phyloP scores from a whole-genome alignment of 2,113 vertebrate genomes.

The Zosterops pallidus region DNA sequence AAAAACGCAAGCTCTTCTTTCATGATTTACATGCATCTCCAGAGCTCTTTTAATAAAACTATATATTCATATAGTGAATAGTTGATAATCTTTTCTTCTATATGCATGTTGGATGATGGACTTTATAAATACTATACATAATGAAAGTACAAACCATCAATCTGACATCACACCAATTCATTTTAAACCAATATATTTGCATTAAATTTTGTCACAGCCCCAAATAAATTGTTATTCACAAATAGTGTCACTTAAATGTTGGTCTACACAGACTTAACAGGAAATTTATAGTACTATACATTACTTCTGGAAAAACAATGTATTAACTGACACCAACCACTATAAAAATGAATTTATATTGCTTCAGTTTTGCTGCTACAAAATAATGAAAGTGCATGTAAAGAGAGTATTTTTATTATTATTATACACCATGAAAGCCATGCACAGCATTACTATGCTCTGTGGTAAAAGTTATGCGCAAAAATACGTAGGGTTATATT shows the following conservation, averaged over 20 bases:
- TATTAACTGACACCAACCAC: conserved; percentile 31
- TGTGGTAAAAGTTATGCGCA: neutral
- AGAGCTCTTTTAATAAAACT: conserved; percentile 61
- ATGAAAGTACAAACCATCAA: conserved; percentile 40
- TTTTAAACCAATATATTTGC: neutral
- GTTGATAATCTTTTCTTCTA: conserved; percentile 64
- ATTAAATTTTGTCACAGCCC: conserved; percentile 4
- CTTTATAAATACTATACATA: conserved; percentile 49
- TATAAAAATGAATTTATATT: conserved; percentile 47
- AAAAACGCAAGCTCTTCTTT: conserved; percentile 47
- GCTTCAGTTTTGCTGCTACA: conserved; percentile 25
- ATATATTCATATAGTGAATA: conserved; percentile 29
- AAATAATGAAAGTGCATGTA: conserved; percentile 11
- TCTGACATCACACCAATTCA: conserved; percentile 13
- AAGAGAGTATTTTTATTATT: conserved; percentile 46
- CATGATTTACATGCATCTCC: conserved; percentile 45
- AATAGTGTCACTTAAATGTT: conserved; percentile 1
- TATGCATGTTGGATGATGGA: neutral
- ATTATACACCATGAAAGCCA: neutral
- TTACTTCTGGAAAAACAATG: conserved; percentile 6
- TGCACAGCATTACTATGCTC: neutral
- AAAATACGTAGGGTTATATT: neutral
- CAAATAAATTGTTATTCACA: conserved; percentile 24
- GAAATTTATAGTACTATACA: conserved; percentile 13
- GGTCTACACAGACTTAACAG: neutral